phyloP scores from a whole-genome alignment of 2,797 vertebrate species.

The Lerista edwardsae region DNA sequence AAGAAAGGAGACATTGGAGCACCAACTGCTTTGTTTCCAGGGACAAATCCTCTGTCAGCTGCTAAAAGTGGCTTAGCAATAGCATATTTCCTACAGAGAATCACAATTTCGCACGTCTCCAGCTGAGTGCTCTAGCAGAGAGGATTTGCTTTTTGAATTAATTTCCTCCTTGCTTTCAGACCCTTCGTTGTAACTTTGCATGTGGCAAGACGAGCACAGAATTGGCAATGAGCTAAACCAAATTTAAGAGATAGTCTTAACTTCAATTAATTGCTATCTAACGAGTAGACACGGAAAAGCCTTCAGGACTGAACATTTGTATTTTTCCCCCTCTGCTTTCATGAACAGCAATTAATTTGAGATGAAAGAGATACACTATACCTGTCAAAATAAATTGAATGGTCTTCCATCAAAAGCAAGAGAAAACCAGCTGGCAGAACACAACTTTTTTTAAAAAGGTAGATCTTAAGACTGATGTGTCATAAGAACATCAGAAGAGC shows the following conservation, averaged over 20 bases:
- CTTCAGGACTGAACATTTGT: background rate
- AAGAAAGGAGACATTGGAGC: background rate
- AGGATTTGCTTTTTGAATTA: background rate
- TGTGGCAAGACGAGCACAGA: background rate
- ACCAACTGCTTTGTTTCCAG: background rate
- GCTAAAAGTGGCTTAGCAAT: background rate
- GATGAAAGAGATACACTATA: background rate
- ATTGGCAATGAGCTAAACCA: background rate
- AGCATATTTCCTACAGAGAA: background rate
- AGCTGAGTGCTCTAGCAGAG: background rate
- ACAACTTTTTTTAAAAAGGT: background rate
- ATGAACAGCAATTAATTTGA: background rate
- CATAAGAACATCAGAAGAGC: too few species aligned
- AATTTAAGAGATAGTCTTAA: background rate
- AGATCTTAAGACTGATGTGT: background rate
- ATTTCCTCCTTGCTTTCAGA: background rate
- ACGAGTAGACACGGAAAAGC: background rate
- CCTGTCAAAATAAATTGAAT: background rate
- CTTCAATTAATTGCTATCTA: background rate
- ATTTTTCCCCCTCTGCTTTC: background rate
- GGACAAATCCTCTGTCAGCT: background rate
- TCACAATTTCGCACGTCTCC: background rate
- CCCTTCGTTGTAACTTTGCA: background rate
- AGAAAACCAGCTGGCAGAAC: background rate
- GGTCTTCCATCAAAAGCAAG: background rate